Base-by-base conservation (phyloP, 2,888 invertebrate genomes). In the Ectemnius continuus region DNA sequence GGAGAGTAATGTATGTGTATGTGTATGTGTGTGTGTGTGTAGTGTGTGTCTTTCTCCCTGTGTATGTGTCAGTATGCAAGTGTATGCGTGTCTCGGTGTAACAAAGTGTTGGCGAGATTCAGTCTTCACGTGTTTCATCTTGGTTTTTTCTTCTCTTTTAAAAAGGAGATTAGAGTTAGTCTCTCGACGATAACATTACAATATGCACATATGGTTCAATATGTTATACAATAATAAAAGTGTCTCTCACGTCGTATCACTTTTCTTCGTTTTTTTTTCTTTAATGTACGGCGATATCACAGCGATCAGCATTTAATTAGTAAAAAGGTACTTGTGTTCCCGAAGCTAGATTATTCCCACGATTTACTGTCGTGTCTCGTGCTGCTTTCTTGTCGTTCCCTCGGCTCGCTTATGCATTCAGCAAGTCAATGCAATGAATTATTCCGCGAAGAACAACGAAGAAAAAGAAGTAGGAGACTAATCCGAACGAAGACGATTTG, bases 281-380 rank as follows among this genome's bases (percentile, higher is more conserved):
- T 36, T 36, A 36, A 36, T 36, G 36, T 89, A 90, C 36, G 89
- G 89, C 87, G 88, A 90, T 90, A 91, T 91, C 91, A 90, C 91
- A 90, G 91, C 88, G 86, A 87, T 90, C 88, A 90, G 89, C 89
- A 86, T 85, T 36, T 86, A 84, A 86, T 83, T 75, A 79, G 84
- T 80, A 85, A 82, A 77, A 85, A 85, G 86, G 83, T 85, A 83
- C 85, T 83, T 75, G 76, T 78, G 75, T 83, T 76, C 78, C 76
- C 79, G 76, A 74, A 69, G 73, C 73, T 78, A 75, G 76, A 23
- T 78, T 64, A 68, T 36, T 60, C 45, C 78, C 67, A 59, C 52
- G 52, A 52, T 16, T 73, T 60, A 58, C 67, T 65, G 68, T 23
- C 23, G 64, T 76, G 26, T 8, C 23, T 57, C 63, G 46, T 26